A percentile compares a stretch with the other conserved stretches of the same genome.
phyloP scores from a whole-genome alignment of 1,140 invertebrate genomes.

The Drosophila littoralis region DNA sequence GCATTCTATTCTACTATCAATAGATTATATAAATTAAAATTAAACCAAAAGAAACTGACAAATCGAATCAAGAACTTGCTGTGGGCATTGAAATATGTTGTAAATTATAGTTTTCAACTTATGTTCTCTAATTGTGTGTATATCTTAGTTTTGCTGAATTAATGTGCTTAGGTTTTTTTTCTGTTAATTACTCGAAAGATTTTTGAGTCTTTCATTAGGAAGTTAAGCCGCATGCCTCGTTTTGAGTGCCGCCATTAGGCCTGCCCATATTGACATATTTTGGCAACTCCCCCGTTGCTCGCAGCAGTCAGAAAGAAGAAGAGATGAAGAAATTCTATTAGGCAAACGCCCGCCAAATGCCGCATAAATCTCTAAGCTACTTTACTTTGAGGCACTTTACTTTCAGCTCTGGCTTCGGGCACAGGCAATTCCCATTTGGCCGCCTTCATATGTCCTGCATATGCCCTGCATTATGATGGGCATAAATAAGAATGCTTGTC shows the following conservation, averaged over 20 bases:
- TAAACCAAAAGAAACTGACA: no score
- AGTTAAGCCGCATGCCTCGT: constrained; percentile 7
- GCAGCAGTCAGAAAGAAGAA: constrained; percentile 8
- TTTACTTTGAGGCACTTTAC: constrained; percentile 67
- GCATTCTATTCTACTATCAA: no score
- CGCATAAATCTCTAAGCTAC: constrained; percentile 80
- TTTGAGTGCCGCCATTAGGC: constrained; percentile 26
- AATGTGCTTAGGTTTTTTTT: no score
- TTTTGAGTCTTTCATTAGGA: constrained; percentile 23
- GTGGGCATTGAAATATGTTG: no score
- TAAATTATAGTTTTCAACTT: no score
- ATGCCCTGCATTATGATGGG: constrained; percentile 79
- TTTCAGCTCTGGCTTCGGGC: constrained; percentile 1
- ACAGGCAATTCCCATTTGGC: constrained; percentile 79
- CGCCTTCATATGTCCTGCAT: constrained; percentile 54
- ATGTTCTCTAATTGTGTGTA: no score
- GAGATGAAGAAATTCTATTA: constrained; percentile 51
- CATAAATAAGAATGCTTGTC: constrained; percentile 76
- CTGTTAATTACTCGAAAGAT: background rate
- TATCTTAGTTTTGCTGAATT: no score
- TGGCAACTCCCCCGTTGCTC: constrained; percentile 5
- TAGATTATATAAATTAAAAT: no score
- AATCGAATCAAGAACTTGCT: no score
- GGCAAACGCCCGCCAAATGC: constrained; percentile 62
- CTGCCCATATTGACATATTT: constrained; percentile 46